phyloP scores from a whole-genome alignment of 2,888 invertebrate species.

The Dione juno region DNA sequence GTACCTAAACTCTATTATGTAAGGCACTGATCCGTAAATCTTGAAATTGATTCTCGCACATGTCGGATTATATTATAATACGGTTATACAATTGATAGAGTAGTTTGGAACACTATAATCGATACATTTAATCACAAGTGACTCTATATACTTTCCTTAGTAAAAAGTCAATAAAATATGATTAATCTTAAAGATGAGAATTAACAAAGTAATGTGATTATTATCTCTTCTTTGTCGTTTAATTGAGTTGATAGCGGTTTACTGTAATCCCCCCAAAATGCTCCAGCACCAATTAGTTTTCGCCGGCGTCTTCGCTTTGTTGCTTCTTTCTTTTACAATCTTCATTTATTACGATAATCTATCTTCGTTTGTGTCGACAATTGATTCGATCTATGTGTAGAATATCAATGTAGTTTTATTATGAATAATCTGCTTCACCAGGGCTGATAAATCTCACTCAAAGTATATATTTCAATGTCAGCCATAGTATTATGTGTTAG shows the following conservation, averaged over 20 bases:
- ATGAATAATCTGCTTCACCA: not conserved
- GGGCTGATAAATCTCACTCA: too few species aligned
- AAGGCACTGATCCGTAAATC: not conserved
- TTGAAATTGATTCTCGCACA: not conserved
- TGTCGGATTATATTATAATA: not conserved
- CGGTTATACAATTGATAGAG: not conserved
- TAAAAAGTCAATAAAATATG: not conserved
- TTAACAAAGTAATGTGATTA: conserved; percentile 31
- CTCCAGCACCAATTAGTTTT: conserved; percentile 61
- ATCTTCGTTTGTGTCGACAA: conserved; percentile 45
- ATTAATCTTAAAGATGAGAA: not conserved
- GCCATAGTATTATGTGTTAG: too few species aligned
- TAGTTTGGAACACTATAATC: not conserved
- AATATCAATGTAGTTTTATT: conserved; percentile 45
- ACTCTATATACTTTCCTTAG: not conserved
- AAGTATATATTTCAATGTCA: too few species aligned
- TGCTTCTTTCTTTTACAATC: conserved; percentile 48
- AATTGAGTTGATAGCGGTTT: conserved; percentile 53
- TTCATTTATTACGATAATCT: conserved; percentile 45
- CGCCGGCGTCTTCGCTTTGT: conserved; percentile 43
- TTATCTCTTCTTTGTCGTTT: conserved; percentile 48
- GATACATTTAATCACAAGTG: not conserved
- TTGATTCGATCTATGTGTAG: conserved; percentile 42
- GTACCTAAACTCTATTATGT: not conserved
- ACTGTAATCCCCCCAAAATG: conserved; percentile 51